A percentile compares a stretch with the other conserved stretches of the same genome.
Evolutionary conservation across 2,888 invertebrate species (phyloP).

Genomic region (Drosophila picticornis): DNA sequence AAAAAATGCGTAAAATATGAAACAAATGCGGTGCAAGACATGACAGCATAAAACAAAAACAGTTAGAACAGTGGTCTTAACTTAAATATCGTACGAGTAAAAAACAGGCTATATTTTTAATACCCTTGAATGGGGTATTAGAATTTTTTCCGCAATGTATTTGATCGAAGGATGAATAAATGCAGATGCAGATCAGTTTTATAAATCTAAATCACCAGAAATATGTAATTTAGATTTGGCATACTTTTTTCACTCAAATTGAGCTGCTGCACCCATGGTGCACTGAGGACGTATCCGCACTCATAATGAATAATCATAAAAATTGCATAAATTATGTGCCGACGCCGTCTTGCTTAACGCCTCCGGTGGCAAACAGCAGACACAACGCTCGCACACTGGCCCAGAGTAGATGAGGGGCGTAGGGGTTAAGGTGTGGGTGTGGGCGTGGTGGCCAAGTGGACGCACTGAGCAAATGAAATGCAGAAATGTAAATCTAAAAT

Average conservation of each 20-base stretch:
- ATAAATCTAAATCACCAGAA: background rate
- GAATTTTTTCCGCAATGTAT: background rate
- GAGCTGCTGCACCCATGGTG: slow-evolving; percentile 31
- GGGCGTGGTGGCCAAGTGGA: slow-evolving; percentile 26
- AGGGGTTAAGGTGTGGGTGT: background rate
- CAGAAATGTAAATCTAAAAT: slow-evolving; percentile 83
- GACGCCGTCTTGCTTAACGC: slow-evolving; percentile 77
- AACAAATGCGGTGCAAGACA: slow-evolving; percentile 63
- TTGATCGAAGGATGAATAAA: background rate
- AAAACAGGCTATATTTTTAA: background rate
- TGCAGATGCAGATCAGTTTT: background rate
- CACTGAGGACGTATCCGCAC: slow-evolving; percentile 43
- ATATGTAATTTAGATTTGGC: background rate
- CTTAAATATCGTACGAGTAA: background rate
- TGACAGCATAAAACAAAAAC: slow-evolving; percentile 34
- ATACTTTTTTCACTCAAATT: background rate
- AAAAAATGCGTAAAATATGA: slow-evolving; percentile 66
- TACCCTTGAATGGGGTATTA: background rate
- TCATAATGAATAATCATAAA: slow-evolving; percentile 81
- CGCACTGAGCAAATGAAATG: slow-evolving; percentile 74
- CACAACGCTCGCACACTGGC: slow-evolving; percentile 17
- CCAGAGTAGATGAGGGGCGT: background rate
- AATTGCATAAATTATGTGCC: slow-evolving; percentile 79
- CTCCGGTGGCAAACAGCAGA: slow-evolving; percentile 60
- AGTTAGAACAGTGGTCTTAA: slow-evolving; percentile 49